A percentile compares a stretch with the other conserved stretches of the same genome.
phyloP scores from a whole-genome alignment of 2,797 vertebrate genomes.

The Chelon labrosus region DNA sequence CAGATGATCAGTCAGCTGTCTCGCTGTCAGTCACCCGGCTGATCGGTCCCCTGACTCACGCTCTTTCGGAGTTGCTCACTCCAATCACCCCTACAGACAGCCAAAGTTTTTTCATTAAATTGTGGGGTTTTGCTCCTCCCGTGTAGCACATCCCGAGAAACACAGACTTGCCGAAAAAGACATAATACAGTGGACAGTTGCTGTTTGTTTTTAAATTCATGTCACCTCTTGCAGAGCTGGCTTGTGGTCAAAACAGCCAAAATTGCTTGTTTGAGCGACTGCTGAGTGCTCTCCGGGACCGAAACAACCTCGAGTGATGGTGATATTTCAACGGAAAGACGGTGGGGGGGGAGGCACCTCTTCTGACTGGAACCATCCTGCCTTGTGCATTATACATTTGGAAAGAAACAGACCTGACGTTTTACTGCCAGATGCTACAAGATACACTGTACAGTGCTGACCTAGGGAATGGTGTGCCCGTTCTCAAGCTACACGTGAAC shows the following conservation, averaged over 20 bases:
- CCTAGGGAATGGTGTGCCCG: background rate
- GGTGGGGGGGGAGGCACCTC: constrained; percentile 8
- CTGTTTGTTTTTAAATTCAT: background rate
- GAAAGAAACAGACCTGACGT: constrained; percentile 3
- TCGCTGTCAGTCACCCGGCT: constrained; percentile 50
- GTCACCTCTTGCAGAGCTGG: constrained; percentile 2
- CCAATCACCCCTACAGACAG: constrained; percentile 3
- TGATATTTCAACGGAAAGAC: constrained; percentile 22
- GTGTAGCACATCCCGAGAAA: background rate
- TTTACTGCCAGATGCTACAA: constrained; percentile 19
- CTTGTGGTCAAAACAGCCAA: constrained; percentile 21
- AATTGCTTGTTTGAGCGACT: constrained; percentile 30
- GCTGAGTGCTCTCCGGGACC: constrained; percentile 22
- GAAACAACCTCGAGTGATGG: constrained; percentile 20
- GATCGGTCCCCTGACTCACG: constrained; percentile 38
- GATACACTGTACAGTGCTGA: background rate
- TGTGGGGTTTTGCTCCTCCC: background rate
- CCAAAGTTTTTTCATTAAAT: background rate
- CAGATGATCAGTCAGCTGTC: constrained; percentile 58
- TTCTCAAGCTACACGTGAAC: background rate
- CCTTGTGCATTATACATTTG: constrained; percentile 3
- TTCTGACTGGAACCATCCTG: constrained; percentile 1
- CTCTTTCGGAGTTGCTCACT: constrained; percentile 50
- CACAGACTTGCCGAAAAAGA: background rate
- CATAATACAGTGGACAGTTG: background rate